Conservation (phyloP, 2,888 invertebrate species). For the Dichetophora obliterata region DNA sequence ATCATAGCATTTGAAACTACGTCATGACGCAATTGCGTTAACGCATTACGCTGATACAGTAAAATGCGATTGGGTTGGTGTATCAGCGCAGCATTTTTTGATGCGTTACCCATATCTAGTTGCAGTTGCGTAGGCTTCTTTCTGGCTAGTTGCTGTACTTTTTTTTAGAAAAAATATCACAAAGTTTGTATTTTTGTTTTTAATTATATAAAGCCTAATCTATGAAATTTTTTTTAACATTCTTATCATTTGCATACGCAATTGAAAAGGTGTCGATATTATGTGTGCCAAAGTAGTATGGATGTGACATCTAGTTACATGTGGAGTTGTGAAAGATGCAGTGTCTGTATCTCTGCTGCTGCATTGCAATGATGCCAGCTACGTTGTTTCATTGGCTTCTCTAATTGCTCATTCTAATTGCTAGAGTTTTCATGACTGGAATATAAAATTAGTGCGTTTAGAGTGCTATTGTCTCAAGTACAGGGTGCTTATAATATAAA, state of each 20-base stretch:
- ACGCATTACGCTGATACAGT: too few relatives aligned
- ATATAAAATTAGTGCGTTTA: constrained; percentile 1
- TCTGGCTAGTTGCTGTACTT: background rate
- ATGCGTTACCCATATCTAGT: too few relatives aligned
- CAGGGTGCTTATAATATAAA: background rate
- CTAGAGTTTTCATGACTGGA: constrained; percentile 10
- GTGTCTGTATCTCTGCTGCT: constrained; percentile 1
- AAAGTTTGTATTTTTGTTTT: too few relatives aligned
- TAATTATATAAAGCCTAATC: background rate
- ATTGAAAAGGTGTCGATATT: constrained; percentile 28
- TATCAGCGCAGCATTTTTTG: too few relatives aligned
- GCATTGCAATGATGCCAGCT: constrained; percentile 6
- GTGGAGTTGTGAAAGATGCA: constrained; percentile 5
- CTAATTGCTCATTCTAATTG: constrained; percentile 32
- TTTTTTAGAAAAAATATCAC: background rate
- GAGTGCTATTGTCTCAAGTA: background rate
- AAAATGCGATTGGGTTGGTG: too few relatives aligned
- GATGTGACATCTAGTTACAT: background rate
- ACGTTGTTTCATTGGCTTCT: background rate
- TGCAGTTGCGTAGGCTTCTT: constrained; percentile 8
- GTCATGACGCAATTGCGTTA: too few relatives aligned
- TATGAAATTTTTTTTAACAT: background rate
- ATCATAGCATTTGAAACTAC: too few relatives aligned
- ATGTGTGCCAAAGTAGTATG: background rate
- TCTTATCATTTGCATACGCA: background rate